phyloP scores from a whole-genome alignment of 1,140 invertebrate genomes.

The Euwallacea similis region DNA sequence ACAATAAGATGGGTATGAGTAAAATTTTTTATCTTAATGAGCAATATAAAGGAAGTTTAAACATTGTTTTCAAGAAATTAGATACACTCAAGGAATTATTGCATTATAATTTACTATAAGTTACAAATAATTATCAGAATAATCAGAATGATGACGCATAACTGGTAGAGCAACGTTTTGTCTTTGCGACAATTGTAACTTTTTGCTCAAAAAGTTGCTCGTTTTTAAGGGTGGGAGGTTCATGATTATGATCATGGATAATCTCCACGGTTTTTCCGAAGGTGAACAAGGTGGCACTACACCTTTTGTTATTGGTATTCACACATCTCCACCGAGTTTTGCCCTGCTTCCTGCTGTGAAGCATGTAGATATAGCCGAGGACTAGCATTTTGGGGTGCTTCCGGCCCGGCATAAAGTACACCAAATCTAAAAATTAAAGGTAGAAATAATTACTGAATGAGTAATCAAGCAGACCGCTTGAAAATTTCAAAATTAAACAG shows the following conservation, averaged over 20 bases:
- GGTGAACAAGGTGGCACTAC: conserved; percentile 38
- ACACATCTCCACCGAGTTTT: conserved; percentile 44
- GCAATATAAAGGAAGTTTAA: no score
- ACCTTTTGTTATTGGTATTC: conserved; percentile 37
- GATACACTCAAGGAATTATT: not conserved
- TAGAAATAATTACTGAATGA: conserved; percentile 6
- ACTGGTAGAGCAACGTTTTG: no score
- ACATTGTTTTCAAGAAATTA: no score
- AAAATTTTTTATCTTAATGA: no score
- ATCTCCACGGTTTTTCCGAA: conserved; percentile 39
- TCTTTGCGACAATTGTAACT: conserved; percentile 5
- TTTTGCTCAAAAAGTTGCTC: conserved; percentile 15
- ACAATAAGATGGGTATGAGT: not conserved
- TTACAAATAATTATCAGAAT: no score
- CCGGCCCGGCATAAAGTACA: conserved; percentile 37
- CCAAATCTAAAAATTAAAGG: conserved; percentile 31
- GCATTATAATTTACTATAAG: not conserved
- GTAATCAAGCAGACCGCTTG: not conserved
- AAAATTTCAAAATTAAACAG: no score
- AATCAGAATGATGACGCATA: no score
- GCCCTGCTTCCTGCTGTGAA: conserved; percentile 31
- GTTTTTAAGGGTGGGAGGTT: conserved; percentile 17
- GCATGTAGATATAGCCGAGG: conserved; percentile 31
- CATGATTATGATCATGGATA: conserved; percentile 39
- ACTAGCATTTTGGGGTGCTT: conserved; percentile 43